A percentile compares a stretch with the other conserved stretches of the same genome.
Conservation (phyloP, 2,888 invertebrate species). For the Eilema sororculum region DNA sequence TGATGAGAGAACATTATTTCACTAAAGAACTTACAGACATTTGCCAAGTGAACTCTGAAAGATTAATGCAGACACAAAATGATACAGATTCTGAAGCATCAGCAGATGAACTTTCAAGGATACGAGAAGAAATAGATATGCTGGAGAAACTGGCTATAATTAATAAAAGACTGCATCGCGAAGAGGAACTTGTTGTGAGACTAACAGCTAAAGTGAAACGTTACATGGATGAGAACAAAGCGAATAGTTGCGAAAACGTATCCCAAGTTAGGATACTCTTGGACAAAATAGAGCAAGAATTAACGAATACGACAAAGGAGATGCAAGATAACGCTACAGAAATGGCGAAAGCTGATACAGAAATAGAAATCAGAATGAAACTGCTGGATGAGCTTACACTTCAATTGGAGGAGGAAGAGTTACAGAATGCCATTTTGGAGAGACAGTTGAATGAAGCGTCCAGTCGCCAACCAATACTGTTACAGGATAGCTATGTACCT, state of each 20-base stretch:
- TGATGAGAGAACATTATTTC: constrained; percentile 86
- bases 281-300: constrained; percentile 84
- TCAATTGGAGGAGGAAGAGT: constrained; percentile 83
- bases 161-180: constrained; percentile 91
- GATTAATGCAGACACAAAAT: constrained; percentile 77
- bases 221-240: constrained; percentile 85
- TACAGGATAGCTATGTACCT: constrained; percentile 82
- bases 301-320: constrained; percentile 82
- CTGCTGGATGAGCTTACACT: constrained; percentile 84
- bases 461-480: constrained; percentile 78
- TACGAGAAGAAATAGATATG: constrained; percentile 90
- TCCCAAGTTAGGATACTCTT: constrained; percentile 81
- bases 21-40: constrained; percentile 85
- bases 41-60: constrained; percentile 84
- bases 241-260: constrained; percentile 81
- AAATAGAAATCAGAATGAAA: constrained; percentile 84
- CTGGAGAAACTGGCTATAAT: constrained; percentile 91
- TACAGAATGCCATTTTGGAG: constrained; percentile 83
- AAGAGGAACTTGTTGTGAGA: constrained; percentile 91
- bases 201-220: constrained; percentile 89
- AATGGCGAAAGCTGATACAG: constrained; percentile 81
- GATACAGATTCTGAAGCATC: constrained; percentile 84
- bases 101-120: constrained; percentile 85
- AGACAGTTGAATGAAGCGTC: constrained; percentile 79
- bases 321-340: constrained; percentile 85